Evolutionary conservation across 2,888 invertebrate genomes (phyloP).

Genomic region (Nudaria mundana): DNA sequence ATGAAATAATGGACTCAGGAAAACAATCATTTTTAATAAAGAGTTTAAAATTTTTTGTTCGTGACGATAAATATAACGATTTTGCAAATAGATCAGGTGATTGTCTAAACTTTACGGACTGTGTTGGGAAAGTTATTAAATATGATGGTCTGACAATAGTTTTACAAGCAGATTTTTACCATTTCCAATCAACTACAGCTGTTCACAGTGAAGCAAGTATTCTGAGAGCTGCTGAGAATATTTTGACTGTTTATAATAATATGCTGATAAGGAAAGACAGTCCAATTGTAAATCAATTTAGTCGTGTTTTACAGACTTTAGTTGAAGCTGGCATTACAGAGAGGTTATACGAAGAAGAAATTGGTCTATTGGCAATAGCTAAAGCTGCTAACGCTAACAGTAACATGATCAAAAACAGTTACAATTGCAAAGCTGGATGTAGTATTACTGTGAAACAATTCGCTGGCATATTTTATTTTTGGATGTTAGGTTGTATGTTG

Average conservation of each 20-base stretch:
- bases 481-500: slow-evolving; percentile 49
- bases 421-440: slow-evolving; percentile 59
- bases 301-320: slow-evolving; percentile 24
- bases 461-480: slow-evolving; percentile 53
- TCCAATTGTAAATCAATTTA: slow-evolving; percentile 22
- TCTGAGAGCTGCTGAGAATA: slow-evolving; percentile 42
- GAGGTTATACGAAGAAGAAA: slow-evolving; percentile 46
- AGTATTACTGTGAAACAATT: slow-evolving; percentile 48
- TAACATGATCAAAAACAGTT: slow-evolving; percentile 51
- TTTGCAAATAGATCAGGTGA: slow-evolving; percentile 45
- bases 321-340: slow-evolving; percentile 59
- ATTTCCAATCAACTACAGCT: slow-evolving; percentile 48
- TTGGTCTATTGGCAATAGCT: slow-evolving; percentile 48
- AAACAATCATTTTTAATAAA: slow-evolving; percentile 42
- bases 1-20: slow-evolving; percentile 38
- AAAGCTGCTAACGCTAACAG: slow-evolving; percentile 44
- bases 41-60: slow-evolving; percentile 43
- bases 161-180: slow-evolving; percentile 43
- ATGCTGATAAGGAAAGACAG: slow-evolving; percentile 54
- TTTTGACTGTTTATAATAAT: slow-evolving; percentile 56
- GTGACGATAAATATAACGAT: slow-evolving; percentile 43
- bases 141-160: slow-evolving; percentile 50
- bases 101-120: slow-evolving; percentile 47
- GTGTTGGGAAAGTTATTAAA: slow-evolving; percentile 33
- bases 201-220: slow-evolving; percentile 55